Percentiles rank a stretch among this genome's conserved stretches.
Evolutionary conservation across 2,797 vertebrate genomes (phyloP).

Genomic region (Gallinago solitaria): DNA sequence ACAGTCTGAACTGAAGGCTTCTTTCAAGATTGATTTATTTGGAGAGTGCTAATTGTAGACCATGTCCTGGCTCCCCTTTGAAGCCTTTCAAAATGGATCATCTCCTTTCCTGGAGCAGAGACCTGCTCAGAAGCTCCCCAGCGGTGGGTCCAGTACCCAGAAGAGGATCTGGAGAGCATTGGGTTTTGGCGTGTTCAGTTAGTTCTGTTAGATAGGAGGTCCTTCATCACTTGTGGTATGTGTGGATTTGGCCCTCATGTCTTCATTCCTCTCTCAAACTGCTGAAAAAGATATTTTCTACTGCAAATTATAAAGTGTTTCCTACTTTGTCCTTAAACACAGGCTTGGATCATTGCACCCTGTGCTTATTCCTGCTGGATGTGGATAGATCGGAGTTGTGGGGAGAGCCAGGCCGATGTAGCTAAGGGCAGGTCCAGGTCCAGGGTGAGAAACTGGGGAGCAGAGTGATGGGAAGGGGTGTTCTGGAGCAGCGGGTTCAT

Average conservation of each 20-base stretch:
- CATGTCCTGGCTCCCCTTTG: neutral
- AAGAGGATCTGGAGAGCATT: fast-evolving
- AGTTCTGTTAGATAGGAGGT: neutral
- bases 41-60: neutral
- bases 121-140: neutral
- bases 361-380: neutral
- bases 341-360: neutral
- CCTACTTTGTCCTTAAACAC: neutral
- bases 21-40: neutral
- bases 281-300: neutral
- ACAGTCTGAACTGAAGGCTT: neutral
- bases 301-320: neutral
- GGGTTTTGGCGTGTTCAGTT: neutral
- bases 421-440: neutral
- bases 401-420: neutral
- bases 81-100: neutral
- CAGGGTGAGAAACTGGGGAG: neutral
- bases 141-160: neutral
- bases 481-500: neutral
- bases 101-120: neutral
- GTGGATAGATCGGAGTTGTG: neutral
- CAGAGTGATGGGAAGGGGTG: neutral
- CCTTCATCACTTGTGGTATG: neutral
- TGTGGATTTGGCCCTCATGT: conserved; percentile 11
- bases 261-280: neutral